Evolutionary conservation across 2,113 vertebrate genomes (phyloP).

Genomic region (Morone chrysops): DNA sequence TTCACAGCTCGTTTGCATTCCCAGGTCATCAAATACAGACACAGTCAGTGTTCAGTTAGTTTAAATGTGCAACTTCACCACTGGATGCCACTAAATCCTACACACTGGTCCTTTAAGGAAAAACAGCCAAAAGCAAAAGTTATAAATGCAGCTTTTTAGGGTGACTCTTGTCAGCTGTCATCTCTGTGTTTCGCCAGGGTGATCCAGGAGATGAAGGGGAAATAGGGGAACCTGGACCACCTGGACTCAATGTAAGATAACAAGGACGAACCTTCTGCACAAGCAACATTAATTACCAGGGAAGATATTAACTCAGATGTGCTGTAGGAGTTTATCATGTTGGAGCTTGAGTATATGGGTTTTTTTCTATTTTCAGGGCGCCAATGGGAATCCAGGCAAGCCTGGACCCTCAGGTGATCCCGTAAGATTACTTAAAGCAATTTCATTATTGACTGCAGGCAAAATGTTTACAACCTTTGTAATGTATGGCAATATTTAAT

Average conservation of each 20-base stretch:
- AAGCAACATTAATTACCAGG: not conserved
- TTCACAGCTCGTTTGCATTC: too few relatives aligned
- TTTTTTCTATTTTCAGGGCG: conserved; percentile 73
- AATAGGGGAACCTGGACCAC: conserved; percentile 79
- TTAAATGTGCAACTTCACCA: too few relatives aligned
- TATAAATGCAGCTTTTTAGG: not conserved
- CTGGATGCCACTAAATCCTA: too few relatives aligned
- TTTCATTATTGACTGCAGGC: conserved; percentile 49
- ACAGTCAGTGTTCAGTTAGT: too few relatives aligned
- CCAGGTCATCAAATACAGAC: too few relatives aligned
- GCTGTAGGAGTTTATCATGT: not conserved
- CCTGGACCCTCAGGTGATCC: conserved; percentile 86
- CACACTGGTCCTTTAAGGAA: not conserved
- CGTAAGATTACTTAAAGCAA: conserved; percentile 84
- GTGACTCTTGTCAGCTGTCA: not conserved
- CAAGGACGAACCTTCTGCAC: not conserved
- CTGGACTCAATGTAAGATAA: conserved; percentile 78
- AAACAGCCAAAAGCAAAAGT: not conserved
- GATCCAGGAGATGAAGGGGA: conserved; percentile 78
- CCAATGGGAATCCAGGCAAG: conserved; percentile 79
- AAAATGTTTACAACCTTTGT: not conserved
- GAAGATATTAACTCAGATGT: not conserved
- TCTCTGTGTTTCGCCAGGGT: conserved; percentile 67
- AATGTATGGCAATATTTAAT: fast-evolving
- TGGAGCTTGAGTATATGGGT: not conserved